phyloP scores from a whole-genome alignment of 2,888 invertebrate species.

The Autographa gamma region DNA sequence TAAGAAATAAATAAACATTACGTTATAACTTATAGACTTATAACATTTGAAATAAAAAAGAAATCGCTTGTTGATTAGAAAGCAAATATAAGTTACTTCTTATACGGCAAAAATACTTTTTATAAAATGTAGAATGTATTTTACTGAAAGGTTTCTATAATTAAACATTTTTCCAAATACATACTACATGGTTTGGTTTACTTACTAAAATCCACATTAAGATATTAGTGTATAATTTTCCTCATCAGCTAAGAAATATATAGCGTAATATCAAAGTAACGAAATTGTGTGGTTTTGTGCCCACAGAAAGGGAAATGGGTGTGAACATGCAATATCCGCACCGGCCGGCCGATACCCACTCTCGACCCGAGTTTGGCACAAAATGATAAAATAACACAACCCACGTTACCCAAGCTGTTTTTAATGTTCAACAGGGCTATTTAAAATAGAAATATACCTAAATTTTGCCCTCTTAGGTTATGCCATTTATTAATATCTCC shows the following conservation, averaged over 20 bases:
- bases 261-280: slow-evolving; percentile 27
- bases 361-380: slow-evolving; percentile 38
- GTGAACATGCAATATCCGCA: slow-evolving; percentile 71
- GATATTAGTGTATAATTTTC: slow-evolving; percentile 38
- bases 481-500: not conserved
- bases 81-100: too few species aligned
- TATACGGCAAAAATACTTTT: too few species aligned
- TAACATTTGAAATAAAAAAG: too few species aligned
- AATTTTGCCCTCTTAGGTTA: not conserved
- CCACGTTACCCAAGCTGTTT: slow-evolving; percentile 17
- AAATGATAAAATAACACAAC: slow-evolving; percentile 65
- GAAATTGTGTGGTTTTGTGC: slow-evolving; percentile 54
- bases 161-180: too few species aligned
- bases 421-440: slow-evolving; percentile 27
- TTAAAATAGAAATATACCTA: slow-evolving; percentile 27
- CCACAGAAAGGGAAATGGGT: slow-evolving; percentile 61
- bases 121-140: too few species aligned
- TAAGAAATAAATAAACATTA: too few species aligned
- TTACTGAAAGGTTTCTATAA: too few species aligned
- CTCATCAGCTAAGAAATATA: not conserved
- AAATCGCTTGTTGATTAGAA: too few species aligned
- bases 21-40: too few species aligned
- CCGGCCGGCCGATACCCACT: slow-evolving; percentile 51
- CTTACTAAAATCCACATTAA: not conserved
- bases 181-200: not conserved